Evolutionary conservation across 2,113 vertebrate genomes (phyloP), one percentile per base, ranked within the genome.

Genomic region (Mus spicilegus): DNA sequence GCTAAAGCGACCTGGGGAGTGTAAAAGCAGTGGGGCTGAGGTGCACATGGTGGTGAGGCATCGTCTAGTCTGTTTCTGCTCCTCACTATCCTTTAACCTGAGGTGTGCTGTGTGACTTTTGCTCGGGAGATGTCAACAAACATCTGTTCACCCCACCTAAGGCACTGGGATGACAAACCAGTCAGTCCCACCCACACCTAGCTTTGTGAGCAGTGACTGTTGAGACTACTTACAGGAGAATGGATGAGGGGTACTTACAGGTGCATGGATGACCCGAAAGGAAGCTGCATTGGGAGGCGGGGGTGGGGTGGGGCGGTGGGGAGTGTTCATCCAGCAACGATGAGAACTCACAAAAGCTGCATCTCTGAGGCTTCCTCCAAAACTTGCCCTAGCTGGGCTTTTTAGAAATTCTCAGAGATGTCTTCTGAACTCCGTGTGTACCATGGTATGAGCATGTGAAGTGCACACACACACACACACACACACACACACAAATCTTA

Each of bases 1-100:
- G 33, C 69, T 56, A 46, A 86, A 93, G 49, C 22, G 16, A 84
- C 82, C 11, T 7, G 51, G 42, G 24, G 39, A 51, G 77, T 81
- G 87, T 69, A 85, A 42, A 81, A 90, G 82, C 81, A 92, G 75
- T 5, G n/a, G n/a, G 65, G 65, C 36, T 91, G n/a, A 90, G 63
- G 6, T 94, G 9, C 42, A 16, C 88, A 0, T 67, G 42, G n/a
- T 76, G 12, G 13, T 42, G 58, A 84, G 33, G 26, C 72, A 42
- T 4, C 3, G 33, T 51, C 67, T 81, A 54, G 78, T 91, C 67
- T 95, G 36, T 73, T 36, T 20, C 76, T 75, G 22, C 24, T 16
- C 51, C 61, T 22, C 16, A 65, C 54, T n/a, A 1, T 36, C 13
- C 90, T 89, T 19, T 63, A n/a, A 39, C 24, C 65, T 81, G 75